These are phyloP conservation scores for Spodoptera litura DNA, from an alignment of 1,140 invertebrate genomes.

Conservation along the genomic window DNA sequence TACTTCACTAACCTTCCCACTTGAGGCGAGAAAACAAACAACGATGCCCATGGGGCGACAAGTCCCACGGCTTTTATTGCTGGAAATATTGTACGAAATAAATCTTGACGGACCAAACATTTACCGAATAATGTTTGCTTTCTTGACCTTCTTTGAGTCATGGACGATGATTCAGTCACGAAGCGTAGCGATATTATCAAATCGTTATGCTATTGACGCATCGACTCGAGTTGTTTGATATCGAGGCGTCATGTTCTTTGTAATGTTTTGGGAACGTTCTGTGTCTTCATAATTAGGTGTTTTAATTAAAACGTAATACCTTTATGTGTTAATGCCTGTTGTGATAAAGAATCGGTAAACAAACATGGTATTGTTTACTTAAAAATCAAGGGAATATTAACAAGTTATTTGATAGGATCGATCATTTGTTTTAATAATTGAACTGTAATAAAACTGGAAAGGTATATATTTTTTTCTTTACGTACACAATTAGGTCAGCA, in stretches of 20 bases:
- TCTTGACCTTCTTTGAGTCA: conserved; percentile 37
- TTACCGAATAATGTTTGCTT: conserved; percentile 36
- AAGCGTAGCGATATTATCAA: conserved; percentile 20
- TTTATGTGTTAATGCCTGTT: not conserved
- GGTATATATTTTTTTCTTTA: no score
- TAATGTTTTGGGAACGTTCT: conserved; percentile 25
- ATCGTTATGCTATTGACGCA: conserved; percentile 35
- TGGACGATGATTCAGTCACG: conserved; percentile 30
- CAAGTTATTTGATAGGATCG: no score
- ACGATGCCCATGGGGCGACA: conserved; percentile 3
- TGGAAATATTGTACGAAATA: conserved; percentile 32
- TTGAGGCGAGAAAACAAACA: conserved; percentile 31
- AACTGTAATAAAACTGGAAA: no score
- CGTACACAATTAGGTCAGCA: not conserved
- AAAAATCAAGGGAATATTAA: no score
- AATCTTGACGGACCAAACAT: conserved; percentile 33
- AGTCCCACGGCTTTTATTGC: conserved; percentile 13
- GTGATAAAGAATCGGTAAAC: not conserved
- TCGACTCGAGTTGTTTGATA: conserved; percentile 19
- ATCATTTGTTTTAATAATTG: no score
- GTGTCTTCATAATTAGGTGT: not conserved
- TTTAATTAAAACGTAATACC: not conserved
- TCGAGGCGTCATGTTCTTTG: conserved; percentile 18
- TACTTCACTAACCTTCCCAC: not conserved
- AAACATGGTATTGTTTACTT: not conserved